phyloP scores from a whole-genome alignment of 2,888 invertebrate species.

The Galeopsomyia nigrocyanea region DNA sequence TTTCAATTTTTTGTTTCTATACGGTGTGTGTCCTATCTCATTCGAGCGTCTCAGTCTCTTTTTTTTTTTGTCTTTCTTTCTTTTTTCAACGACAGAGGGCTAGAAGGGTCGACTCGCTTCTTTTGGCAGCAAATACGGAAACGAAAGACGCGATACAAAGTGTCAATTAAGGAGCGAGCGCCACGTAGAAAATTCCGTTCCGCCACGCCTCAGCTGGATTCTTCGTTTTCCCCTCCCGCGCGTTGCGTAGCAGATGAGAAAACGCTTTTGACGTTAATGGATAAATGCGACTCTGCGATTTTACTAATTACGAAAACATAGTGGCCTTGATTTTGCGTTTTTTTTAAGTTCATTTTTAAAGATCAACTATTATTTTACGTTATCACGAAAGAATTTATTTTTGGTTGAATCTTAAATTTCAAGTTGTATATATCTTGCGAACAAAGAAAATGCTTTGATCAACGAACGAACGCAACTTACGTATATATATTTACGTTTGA shows the following conservation, averaged over 20 bases:
- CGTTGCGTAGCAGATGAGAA: not conserved
- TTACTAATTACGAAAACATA: not conserved
- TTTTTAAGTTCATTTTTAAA: no score
- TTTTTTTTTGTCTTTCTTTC: conserved; percentile 1
- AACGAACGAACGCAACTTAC: conserved; percentile 1
- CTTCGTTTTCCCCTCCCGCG: not conserved
- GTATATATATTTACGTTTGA: conserved; percentile 30
- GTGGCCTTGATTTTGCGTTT: not conserved
- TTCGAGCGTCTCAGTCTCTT: not conserved
- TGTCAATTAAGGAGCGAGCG: conserved; percentile 61
- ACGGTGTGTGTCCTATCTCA: not conserved
- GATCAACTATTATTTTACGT: no score
- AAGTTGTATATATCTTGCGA: no score
- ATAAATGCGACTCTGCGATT: no score
- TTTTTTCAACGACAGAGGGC: not conserved
- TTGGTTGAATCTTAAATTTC: no score
- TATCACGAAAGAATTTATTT: no score
- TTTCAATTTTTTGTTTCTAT: conserved; percentile 10
- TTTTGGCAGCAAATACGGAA: conserved; percentile 50
- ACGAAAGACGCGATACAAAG: conserved; percentile 53
- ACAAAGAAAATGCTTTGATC: no score
- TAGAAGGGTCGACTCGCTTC: not conserved
- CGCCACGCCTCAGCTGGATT: conserved; percentile 46
- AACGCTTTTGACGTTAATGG: no score
- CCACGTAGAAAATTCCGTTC: conserved; percentile 46